Base-by-base conservation (phyloP, 2,888 invertebrate genomes). In the Pilophorus perplexus region DNA sequence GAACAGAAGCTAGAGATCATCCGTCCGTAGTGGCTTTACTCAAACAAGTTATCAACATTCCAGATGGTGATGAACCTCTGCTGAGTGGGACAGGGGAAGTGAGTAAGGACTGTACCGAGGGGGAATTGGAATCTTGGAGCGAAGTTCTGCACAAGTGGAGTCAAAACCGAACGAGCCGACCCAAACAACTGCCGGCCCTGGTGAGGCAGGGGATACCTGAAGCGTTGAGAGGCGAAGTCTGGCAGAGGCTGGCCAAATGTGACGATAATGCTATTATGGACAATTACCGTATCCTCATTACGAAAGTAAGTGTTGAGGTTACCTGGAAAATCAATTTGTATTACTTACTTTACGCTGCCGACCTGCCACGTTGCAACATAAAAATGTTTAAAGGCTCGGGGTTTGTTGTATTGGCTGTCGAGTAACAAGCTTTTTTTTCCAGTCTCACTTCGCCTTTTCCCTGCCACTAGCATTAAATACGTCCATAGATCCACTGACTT, bases 1-100 rank as follows among this genome's bases (percentile, higher is more conserved):
- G n/a, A n/a, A n/a, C n/a, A n/a, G n/a, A n/a, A n/a, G n/a, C n/a
- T n/a, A n/a, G n/a, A n/a, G n/a, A n/a, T n/a, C n/a, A n/a, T n/a
- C n/a, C n/a, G n/a, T n/a, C n/a, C n/a, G n/a, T n/a, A n/a, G n/a
- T n/a, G n/a, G n/a, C n/a, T n/a, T n/a, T n/a, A n/a, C n/a, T n/a
- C n/a, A n/a, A n/a, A n/a, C n/a, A n/a, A n/a, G n/a, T n/a, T n/a
- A n/a, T n/a, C n/a, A n/a, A n/a, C n/a, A n/a, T n/a, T n/a, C n/a
- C 14, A 66, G 93, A 93, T 80, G 91, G 91, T 8, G 93, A 93
- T 74, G 98, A 98, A 75, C 97, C 97, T 0, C 80, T 98, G 69
- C 80, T 97, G n/a, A 97, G 96, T 78, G 99, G 99, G 0, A 97
- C 96, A 3, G 99, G 99, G 0, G 87, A 90, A 74, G 98, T 99